These are phyloP conservation scores for Monochamus alternatus DNA, from an alignment of 2,888 invertebrate genomes.

Conservation along the genomic window DNA sequence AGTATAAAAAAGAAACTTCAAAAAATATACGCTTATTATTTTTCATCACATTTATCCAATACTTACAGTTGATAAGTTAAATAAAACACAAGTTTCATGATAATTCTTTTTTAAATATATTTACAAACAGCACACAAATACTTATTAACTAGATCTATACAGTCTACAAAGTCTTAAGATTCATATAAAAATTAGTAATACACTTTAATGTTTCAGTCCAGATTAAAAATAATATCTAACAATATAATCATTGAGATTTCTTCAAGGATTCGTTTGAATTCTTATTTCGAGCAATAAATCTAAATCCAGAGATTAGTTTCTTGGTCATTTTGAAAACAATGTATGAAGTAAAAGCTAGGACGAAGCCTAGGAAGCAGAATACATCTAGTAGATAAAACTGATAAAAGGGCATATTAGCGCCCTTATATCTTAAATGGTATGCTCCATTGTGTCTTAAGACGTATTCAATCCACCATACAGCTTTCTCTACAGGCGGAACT, in stretches of 20 bases:
- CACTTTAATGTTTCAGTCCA: no score
- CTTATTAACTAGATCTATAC: no score
- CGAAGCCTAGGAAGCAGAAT: background rate
- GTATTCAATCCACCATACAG: constrained; percentile 62
- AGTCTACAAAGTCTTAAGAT: no score
- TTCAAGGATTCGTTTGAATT: background rate
- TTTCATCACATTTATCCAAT: no score
- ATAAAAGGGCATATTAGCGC: constrained; percentile 55
- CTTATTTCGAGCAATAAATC: background rate
- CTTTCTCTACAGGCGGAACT: constrained; percentile 56
- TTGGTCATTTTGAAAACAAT: background rate
- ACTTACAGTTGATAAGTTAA: no score
- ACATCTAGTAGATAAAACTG: constrained; percentile 59
- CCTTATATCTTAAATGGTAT: constrained; percentile 54
- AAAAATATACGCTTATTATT: no score
- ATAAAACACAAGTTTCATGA: no score
- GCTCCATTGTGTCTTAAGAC: constrained; percentile 60
- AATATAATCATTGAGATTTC: constrained; percentile 6
- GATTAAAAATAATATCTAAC: no score
- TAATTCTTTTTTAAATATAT: no score
- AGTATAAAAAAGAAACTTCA: no score
- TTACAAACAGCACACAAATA: no score
- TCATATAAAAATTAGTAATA: no score
- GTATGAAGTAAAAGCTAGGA: background rate
- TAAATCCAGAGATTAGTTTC: background rate